Evolutionary conservation across 2,797 vertebrate genomes (phyloP), one percentile per base, ranked within the genome.

Genomic region (Aselliscus stoliczkanus): DNA sequence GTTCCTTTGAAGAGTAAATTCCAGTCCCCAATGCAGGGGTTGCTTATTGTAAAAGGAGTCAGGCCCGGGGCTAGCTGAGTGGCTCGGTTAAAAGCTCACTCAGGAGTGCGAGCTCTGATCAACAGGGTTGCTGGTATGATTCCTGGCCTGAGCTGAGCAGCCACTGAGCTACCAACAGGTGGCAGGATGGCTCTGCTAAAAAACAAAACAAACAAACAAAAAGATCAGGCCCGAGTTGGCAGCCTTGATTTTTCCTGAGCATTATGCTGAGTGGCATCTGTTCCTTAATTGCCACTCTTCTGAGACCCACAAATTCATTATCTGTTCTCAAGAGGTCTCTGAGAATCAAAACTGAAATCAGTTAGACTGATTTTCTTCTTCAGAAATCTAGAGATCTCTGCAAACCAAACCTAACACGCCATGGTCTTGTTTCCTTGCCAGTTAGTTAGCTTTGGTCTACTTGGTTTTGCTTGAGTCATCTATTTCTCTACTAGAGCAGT

Each of bases 231-330:
- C 7, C 29, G 70, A 65, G 10, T 6, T 85, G 65, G 90, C 47
- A 70, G 8, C 27, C 81, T 87, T 70, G 62, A 65, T 83, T 87
- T 31, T 88, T 96, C 90, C 85, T 83, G 65, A 84, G 88, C 93
- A 97, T 89, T 79, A 13, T 10, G 65, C 62, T 89, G 44, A 79
- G 31, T 64, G 80, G 10, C 31, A 39, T 90, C 83, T 87, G 4
- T 54, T 73, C 60, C 56, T 52, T 54, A 9, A 91, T 4, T 25
- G 56, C 77, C 37, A 54, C 25, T 92, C 73, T 93, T 31, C 64
- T 54, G 91, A 90, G 83, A 96, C 10, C 2, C 0, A 64, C 80
- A 88, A 97, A 85, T 80, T 86, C 42, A 87, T 93, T 90, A 89
- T 52, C 0, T n/a, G 73, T 91, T 94, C n/a, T 95, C 89, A 95